Base-by-base conservation (phyloP, 2,113 vertebrate species). In the Forbesichthys agassizii region DNA sequence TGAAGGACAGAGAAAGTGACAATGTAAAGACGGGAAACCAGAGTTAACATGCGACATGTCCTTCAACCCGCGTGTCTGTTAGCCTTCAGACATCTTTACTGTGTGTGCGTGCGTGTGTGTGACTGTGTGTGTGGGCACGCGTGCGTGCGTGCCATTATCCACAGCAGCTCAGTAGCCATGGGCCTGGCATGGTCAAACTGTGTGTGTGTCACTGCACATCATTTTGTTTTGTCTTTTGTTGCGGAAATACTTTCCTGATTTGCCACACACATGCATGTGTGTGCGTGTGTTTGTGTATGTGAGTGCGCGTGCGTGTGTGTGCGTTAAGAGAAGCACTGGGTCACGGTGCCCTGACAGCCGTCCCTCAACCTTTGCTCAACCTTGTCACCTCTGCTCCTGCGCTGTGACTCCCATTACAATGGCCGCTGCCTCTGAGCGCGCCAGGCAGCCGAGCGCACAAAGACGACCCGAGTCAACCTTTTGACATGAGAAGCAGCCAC, bases 381-480 rank as follows among this genome's bases (percentile, higher is more conserved):
- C 87, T 85, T 64, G 67, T 89, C 84, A 90, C 90, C 90, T 89
- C 85, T 71, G 81, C 20, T 63, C 84, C 84, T 86, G 88, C 60
- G 73, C 83, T 74, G 88, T 61, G 84, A 85, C 87, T 86, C 77
- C 70, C 66, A 4, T 77, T 78, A 91, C 90, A 91, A 91, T 88
- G 76, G 88, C 74, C 33, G 74, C 77, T 78, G 88, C 86, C 86
- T 87, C 82, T 66, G 82, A 88, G 87, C 78, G 87, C 89, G 87
- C 88, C 84, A 85, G 80, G 82, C 85, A 83, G 84, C 90, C 87
- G 84, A 84, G 88, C 86, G 88, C 87, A 90, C 88, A 91, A 90
- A 90, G 86, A 75, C 65, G 6, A 58, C 73, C 85, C 56, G 64
- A 76, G 65, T 71, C 87, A 86, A 91, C 88, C 90, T 91, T 88